A percentile compares a stretch with the other conserved stretches of the same genome.
These are phyloP conservation scores for Zygogramma bicolorata DNA, from an alignment of 2,888 invertebrate species.

Conservation along the genomic window DNA sequence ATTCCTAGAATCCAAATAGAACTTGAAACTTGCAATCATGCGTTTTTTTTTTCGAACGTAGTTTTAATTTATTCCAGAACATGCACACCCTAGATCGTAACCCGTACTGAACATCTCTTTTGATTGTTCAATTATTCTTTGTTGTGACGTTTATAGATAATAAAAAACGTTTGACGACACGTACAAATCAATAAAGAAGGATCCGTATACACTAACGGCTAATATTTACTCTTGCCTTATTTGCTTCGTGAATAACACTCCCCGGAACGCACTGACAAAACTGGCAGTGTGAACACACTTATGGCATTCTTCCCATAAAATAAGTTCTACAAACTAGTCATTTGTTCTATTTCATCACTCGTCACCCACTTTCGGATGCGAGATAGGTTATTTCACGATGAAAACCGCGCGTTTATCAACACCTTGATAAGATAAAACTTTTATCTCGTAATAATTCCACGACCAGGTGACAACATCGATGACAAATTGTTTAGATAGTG, in stretches of 20 bases:
- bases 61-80: no score
- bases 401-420: conserved; percentile 6
- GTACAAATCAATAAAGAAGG: conserved; percentile 28
- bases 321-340: not conserved
- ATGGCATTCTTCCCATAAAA: not conserved
- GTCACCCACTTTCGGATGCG: conserved; percentile 5
- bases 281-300: not conserved
- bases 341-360: not conserved
- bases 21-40: no score
- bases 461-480: conserved; percentile 9
- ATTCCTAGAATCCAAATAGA: no score
- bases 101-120: no score
- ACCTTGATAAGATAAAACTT: conserved; percentile 20
- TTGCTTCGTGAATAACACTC: conserved; percentile 1
- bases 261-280: not conserved
- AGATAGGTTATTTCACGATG: not conserved
- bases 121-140: no score
- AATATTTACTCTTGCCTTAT: conserved; percentile 9
- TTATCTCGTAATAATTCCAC: conserved; percentile 5
- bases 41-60: no score
- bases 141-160: no score
- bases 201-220: conserved; percentile 8
- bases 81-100: no score
- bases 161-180: not conserved
- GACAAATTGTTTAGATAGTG: not conserved